Evolutionary conservation across 2,113 vertebrate genomes (phyloP).

Genomic region (Brachirus orientalis): DNA sequence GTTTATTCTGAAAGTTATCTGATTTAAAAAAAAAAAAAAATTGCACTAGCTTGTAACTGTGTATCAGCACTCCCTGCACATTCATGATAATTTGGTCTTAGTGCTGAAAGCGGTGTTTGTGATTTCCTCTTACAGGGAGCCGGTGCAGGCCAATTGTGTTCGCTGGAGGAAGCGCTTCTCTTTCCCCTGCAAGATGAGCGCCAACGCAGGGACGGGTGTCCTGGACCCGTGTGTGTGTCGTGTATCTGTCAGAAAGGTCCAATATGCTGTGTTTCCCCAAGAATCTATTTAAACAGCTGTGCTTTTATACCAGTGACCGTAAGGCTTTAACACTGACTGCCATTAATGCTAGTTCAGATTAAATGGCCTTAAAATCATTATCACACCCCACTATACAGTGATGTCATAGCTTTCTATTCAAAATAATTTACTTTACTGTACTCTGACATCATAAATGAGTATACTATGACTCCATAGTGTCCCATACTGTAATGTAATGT

Average conservation of each 20-base stretch:
- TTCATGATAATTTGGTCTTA: background rate
- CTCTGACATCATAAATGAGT: too few species aligned
- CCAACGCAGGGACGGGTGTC: constrained; percentile 90
- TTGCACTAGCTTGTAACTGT: background rate
- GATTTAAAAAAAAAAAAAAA: background rate
- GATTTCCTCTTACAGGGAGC: constrained; percentile 82
- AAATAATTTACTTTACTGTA: too few species aligned
- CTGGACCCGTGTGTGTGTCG: constrained; percentile 93
- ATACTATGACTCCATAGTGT: too few species aligned
- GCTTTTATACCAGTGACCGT: too few species aligned
- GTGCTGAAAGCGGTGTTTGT: constrained; percentile 15
- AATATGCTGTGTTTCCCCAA: constrained; percentile 5
- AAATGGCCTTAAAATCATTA: too few species aligned
- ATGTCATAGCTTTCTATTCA: too few species aligned
- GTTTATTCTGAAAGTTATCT: background rate
- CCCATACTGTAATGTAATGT: too few species aligned
- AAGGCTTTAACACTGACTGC: too few species aligned
- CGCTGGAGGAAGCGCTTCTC: constrained; percentile 93
- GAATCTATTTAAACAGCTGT: too few species aligned
- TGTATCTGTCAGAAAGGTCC: constrained; percentile 95
- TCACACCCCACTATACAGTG: too few species aligned
- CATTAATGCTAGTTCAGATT: too few species aligned
- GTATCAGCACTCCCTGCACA: background rate
- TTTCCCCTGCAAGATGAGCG: constrained; percentile 97
- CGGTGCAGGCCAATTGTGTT: constrained; percentile 95